Conservation (phyloP, 2,888 invertebrate genomes). For the Allolobophora icterica region DNA sequence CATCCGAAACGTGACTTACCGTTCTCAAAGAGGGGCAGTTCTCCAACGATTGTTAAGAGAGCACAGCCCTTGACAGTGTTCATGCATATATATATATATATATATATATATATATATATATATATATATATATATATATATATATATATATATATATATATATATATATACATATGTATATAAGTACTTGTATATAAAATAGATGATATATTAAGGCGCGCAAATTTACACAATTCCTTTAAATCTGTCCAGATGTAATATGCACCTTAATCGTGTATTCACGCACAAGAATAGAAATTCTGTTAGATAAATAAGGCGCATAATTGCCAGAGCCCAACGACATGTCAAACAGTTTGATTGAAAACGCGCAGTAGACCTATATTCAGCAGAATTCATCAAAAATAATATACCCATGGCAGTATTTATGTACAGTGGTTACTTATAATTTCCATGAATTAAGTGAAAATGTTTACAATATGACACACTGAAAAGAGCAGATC, state of each 20-base stretch:
- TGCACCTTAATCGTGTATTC: not conserved
- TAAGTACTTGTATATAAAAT: not conserved
- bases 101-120: too few species aligned
- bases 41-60: not conserved
- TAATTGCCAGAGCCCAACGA: not conserved
- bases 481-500: too few species aligned
- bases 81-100: not conserved
- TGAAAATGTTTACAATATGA: too few species aligned
- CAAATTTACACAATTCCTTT: too few species aligned
- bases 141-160: too few species aligned
- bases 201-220: too few species aligned
- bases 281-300: not conserved
- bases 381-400: not conserved
- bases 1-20: not conserved
- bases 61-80: not conserved
- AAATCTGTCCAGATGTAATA: too few species aligned
- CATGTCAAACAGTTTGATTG: too few species aligned
- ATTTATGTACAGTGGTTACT: not conserved
- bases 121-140: too few species aligned
- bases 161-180: too few species aligned
- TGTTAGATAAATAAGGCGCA: not conserved
- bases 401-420: not conserved
- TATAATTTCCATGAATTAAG: not conserved
- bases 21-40: not conserved
- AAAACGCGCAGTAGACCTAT: not conserved